Base-by-base conservation (phyloP, 1,140 invertebrate genomes). In the Papilio dardanus region DNA sequence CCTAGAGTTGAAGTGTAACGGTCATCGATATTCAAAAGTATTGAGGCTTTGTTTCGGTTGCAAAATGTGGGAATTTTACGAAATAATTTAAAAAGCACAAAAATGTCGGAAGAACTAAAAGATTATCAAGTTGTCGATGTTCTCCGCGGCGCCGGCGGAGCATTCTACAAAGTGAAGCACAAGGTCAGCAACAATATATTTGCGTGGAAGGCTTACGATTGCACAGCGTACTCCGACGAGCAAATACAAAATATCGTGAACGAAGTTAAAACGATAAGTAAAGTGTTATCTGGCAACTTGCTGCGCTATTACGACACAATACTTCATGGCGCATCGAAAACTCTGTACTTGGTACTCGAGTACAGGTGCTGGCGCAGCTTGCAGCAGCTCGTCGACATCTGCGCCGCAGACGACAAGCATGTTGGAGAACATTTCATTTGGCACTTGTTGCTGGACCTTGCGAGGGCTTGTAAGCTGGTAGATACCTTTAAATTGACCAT, bases 101-200 rank as follows among this genome's bases (percentile, higher is more conserved):
- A 46, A 84, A 93, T 92, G 90, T 77, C 86, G 78, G 90, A 88
- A 85, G 92, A 93, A 85, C 81, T 93, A 79, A 91, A 87, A 77
- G 88, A 93, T 82, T 93, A 91, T 89, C 90, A 92, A 91, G 92
- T 93, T 81, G 80, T 92, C 81, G 92, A 92, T 84, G 92, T 92
- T 77, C 84, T 90, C 80, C 89, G 88, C 77, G 86, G 86, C 75
- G 92, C 88, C 77, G 86, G 86, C 75, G 92, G 91, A 78, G 88
- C 90, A 76, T 90, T 93, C 85, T 93, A 93, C 78, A 92, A 91
- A 92, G 92, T 93, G 76, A 86, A 84, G 79, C 92, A 93, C 89
- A 93, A 92, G 91, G 90, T 92, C 88, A 93, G 88, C 71, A 90
- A 90, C 83, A 90, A 88, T 80, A 90, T 92, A 86, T 92, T 89